Evolutionary conservation across 2,888 invertebrate genomes (phyloP).

Genomic region (Cheilosia urbana): DNA sequence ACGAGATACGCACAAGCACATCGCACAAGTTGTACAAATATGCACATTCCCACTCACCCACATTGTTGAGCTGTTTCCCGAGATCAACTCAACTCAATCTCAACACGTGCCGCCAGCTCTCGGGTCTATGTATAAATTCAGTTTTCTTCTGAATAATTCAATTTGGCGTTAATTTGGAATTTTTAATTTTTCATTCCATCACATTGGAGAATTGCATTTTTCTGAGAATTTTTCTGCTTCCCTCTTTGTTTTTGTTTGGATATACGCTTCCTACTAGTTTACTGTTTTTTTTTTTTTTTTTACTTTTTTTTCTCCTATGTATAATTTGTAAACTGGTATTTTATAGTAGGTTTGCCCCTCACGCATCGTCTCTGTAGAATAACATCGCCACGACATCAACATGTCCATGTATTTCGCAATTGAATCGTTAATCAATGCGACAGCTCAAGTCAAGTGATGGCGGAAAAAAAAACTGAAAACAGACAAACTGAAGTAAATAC

Average conservation of each 20-base stretch:
- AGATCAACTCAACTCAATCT: background rate
- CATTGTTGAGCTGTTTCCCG: too few relatives aligned
- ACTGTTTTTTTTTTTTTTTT: background rate
- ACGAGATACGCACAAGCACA: too few relatives aligned
- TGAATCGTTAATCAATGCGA: constrained; percentile 57
- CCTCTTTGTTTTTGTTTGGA: background rate
- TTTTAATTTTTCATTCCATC: constrained; percentile 6
- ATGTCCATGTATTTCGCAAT: constrained; percentile 25
- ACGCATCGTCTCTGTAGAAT: constrained; percentile 14
- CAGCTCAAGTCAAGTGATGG: constrained; percentile 31
- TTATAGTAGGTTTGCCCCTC: constrained; percentile 2
- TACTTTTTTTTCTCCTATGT: background rate
- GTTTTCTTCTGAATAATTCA: constrained; percentile 4
- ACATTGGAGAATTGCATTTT: constrained; percentile 19
- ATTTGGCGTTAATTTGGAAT: constrained; percentile 11
- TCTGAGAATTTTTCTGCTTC: constrained; percentile 7
- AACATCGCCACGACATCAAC: constrained; percentile 12
- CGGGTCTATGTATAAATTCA: background rate
- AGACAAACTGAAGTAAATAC: constrained; percentile 5
- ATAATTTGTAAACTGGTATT: constrained; percentile 40
- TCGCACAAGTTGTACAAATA: too few relatives aligned
- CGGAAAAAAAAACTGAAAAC: constrained; percentile 16
- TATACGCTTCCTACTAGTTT: constrained; percentile 21
- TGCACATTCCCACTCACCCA: too few relatives aligned
- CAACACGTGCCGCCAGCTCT: background rate